A percentile compares a stretch with the other conserved stretches of the same genome.
Evolutionary conservation across 1,140 invertebrate genomes (phyloP).

Genomic region (Leptopilina boulardi): DNA sequence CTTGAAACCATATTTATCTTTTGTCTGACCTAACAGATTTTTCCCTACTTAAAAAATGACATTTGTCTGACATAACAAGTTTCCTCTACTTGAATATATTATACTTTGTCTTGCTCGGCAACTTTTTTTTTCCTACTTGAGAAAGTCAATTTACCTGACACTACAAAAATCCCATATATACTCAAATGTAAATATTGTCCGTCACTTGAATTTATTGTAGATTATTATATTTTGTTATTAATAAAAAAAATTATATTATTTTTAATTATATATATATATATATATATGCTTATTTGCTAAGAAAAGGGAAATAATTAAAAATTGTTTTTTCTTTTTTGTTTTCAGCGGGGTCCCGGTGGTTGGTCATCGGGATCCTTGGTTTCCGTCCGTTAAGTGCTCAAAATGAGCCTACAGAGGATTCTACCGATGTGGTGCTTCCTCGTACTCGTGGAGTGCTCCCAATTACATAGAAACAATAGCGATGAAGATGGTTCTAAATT

Average conservation of each 20-base stretch:
- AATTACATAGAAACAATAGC: constrained; percentile 50
- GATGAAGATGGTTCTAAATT: constrained; percentile 69
- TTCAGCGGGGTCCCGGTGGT: constrained; percentile 30
- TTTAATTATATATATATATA: not conserved
- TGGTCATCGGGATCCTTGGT: constrained; percentile 26
- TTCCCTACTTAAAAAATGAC: too few relatives aligned
- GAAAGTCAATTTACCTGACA: too few relatives aligned
- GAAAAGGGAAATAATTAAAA: not conserved
- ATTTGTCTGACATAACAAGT: too few relatives aligned
- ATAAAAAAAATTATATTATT: not conserved
- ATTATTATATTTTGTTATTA: too few relatives aligned
- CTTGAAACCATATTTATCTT: too few relatives aligned
- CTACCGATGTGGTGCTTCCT: constrained; percentile 52
- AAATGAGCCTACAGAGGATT: constrained; percentile 53
- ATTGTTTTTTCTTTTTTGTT: not conserved
- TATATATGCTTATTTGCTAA: not conserved
- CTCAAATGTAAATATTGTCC: too few relatives aligned
- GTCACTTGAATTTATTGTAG: too few relatives aligned
- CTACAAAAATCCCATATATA: too few relatives aligned
- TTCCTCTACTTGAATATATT: too few relatives aligned
- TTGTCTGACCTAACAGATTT: too few relatives aligned
- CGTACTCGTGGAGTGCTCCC: constrained; percentile 55
- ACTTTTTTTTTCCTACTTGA: too few relatives aligned
- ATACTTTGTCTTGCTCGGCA: too few relatives aligned
- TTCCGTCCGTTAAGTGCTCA: constrained; percentile 34